Evolutionary conservation across 2,888 invertebrate genomes (phyloP), one percentile per base, ranked within the genome.

Genomic region (Tetragnatha montana): DNA sequence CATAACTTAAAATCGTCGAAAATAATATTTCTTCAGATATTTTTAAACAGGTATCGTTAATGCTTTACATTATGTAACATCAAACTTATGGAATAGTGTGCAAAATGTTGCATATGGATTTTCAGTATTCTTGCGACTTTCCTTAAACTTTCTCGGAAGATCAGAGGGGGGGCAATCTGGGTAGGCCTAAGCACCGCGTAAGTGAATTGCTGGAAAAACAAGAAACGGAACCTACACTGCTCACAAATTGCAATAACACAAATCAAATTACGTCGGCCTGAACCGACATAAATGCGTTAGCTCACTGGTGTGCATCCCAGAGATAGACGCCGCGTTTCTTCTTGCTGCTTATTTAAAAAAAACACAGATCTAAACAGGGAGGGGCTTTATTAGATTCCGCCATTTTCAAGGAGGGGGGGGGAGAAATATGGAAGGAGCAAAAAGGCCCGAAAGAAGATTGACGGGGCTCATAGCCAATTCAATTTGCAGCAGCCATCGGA

Each of bases 391-490:
- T 88, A 88, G 88, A 88, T 88, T 88, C 80, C 35, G 47, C 50
- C 83, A 84, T 85, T 79, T 79, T 51, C 12, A 35, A n/a, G 22
- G 17, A n/a, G 22, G 17, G 14, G n/a, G 19, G 47, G 49, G 80
- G 74, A 81, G 69, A 81, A 81, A 82, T 82, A 88, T 79, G 73
- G 81, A 81, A 87, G 81, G 47, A 19, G 71, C 50, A 85, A 79
- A 68, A 79, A 79, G 71, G 50, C 68, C 49, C 47, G n/a, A 85
- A 81, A 71, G 74, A 49, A 84, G 84, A 88, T 81, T 89, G 89
- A 89, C 85, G 84, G 81, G 75, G 84, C 85, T 89, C 89, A 81
- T 81, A 49, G 51, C 69, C 85, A 89, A 89, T 89, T 89, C 89
- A 85, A 89, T 89, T 89, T 89, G 75, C 70, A 78, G 79, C 79